These are phyloP conservation scores for Drosophila neotestacea DNA, from an alignment of 2,888 invertebrate species.

Conservation along the genomic window DNA sequence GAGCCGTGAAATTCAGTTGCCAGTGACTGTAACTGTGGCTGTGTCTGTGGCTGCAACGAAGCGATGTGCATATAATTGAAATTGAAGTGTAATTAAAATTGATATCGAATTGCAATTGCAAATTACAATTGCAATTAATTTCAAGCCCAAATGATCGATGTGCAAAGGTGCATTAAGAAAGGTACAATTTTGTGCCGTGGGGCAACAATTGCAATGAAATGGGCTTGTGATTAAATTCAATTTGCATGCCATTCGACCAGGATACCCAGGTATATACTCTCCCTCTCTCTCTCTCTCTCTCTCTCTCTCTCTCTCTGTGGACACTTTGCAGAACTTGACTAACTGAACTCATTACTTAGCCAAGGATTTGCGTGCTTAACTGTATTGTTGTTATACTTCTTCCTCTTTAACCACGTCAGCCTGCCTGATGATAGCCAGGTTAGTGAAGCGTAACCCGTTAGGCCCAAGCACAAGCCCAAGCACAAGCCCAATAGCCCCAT, in stretches of 20 bases:
- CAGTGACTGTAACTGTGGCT: not conserved
- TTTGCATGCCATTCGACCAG: conserved; percentile 37
- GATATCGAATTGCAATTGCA: conserved; percentile 40
- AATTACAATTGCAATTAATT: conserved; percentile 36
- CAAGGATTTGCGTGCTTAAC: conserved; percentile 44
- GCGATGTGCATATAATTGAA: conserved; percentile 10
- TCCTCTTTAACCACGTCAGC: not conserved
- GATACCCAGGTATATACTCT: not conserved
- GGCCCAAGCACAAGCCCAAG: conserved; percentile 1
- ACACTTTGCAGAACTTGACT: conserved; percentile 11
- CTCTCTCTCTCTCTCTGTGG: conserved; percentile 3
- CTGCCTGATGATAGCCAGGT: conserved; percentile 2
- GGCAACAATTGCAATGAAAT: conserved; percentile 26
- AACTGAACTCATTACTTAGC: conserved; percentile 36
- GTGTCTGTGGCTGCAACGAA: not conserved
- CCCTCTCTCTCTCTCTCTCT: too few relatives aligned
- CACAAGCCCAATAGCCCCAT: conserved; percentile 24
- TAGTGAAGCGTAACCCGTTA: conserved; percentile 2
- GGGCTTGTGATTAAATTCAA: conserved; percentile 37
- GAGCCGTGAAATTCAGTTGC: not conserved
- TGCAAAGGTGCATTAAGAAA: conserved; percentile 33
- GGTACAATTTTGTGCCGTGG: not conserved
- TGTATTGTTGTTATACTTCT: not conserved
- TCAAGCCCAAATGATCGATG: conserved; percentile 36
- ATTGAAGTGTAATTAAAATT: conserved; percentile 42